Evolutionary conservation across 2,113 vertebrate species (phyloP).

Genomic region (Setophaga coronata): DNA sequence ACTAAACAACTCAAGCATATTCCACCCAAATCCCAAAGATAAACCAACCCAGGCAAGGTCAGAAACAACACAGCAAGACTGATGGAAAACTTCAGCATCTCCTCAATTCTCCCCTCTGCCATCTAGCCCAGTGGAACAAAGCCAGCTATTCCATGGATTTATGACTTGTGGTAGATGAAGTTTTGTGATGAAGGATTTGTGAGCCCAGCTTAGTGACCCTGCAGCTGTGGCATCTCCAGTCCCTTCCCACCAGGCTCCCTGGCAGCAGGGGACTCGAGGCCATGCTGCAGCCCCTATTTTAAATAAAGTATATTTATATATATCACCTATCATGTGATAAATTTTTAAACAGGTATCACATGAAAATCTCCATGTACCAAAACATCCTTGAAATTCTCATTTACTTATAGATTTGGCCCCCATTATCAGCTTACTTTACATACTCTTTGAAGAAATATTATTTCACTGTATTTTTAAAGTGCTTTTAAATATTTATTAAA

Average conservation of each 20-base stretch:
- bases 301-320: not conserved
- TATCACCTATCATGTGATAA: accelerated
- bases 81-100: not conserved
- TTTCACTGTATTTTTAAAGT: not conserved
- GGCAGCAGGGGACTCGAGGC: not conserved
- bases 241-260: not conserved
- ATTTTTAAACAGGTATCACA: not conserved
- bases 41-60: not conserved
- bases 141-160: not conserved
- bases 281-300: not conserved
- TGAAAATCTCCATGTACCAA: not conserved
- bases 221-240: not conserved
- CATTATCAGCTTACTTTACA: not conserved
- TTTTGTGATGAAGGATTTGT: not conserved
- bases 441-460: not conserved
- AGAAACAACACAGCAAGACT: not conserved
- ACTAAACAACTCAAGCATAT: not conserved
- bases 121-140: not conserved
- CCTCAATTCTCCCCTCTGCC: not conserved
- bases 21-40: not conserved
- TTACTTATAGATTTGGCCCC: not conserved
- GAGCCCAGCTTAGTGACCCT: not conserved
- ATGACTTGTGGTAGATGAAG: not conserved
- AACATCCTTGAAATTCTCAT: not conserved
- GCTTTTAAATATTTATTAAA: not conserved